A percentile compares a stretch with the other conserved stretches of the same genome.
phyloP scores from a whole-genome alignment of 2,888 invertebrate genomes.

The Drepanosiphum platanoidis region DNA sequence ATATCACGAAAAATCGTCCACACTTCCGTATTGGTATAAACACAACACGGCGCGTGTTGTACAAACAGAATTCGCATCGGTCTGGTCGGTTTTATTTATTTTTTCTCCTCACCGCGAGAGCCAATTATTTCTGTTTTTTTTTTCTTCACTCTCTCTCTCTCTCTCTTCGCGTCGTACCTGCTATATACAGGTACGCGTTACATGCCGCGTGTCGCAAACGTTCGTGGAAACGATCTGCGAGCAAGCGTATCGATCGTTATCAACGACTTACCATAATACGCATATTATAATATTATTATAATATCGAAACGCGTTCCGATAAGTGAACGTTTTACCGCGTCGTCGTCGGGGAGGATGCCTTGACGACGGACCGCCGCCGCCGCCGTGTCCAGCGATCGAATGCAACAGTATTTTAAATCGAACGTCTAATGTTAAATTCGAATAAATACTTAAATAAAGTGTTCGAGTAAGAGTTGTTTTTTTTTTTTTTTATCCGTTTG shows the following conservation, averaged over 20 bases:
- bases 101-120: not conserved
- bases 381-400: no score
- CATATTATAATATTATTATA: not conserved
- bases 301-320: not conserved
- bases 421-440: no score
- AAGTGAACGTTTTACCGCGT: not conserved
- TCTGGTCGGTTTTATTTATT: not conserved
- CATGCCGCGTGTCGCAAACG: no score
- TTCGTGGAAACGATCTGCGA: not conserved
- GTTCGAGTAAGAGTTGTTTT: no score
- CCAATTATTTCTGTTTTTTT: constrained; percentile 14
- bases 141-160: not conserved
- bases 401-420: no score
- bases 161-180: not conserved
- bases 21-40: not conserved
- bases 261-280: no score
- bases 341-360: not conserved
- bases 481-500: no score
- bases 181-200: no score
- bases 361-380: no score
- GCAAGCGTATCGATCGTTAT: not conserved
- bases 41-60: not conserved
- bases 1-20: constrained; percentile 1
- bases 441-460: no score
- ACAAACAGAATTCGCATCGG: constrained; percentile 35